phyloP scores from a whole-genome alignment of 1,140 invertebrate species.

The Chironomus striatipennis region DNA sequence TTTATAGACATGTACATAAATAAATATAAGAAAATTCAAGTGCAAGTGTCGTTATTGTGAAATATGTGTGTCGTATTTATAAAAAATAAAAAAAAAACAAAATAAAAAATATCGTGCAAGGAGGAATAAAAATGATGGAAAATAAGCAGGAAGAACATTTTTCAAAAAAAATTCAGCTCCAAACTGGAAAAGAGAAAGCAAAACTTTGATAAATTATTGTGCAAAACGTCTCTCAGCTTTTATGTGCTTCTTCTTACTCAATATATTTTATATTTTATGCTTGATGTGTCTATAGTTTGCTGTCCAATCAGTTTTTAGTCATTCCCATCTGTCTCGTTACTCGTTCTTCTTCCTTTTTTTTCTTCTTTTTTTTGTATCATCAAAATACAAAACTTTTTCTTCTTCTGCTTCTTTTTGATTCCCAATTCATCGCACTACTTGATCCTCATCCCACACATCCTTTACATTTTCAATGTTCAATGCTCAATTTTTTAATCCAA shows the following conservation, averaged over 20 bases:
- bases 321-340: slow-evolving; percentile 18
- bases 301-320: slow-evolving; percentile 21
- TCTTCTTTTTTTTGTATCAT: background rate
- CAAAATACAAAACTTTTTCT: background rate
- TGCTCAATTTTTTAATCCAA: too few species aligned
- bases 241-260: background rate
- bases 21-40: slow-evolving; percentile 8
- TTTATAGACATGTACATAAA: background rate
- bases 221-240: too few species aligned
- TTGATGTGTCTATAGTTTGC: background rate
- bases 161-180: background rate
- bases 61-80: background rate
- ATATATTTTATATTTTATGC: background rate
- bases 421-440: too few species aligned
- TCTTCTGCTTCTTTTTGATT: background rate
- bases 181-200: background rate
- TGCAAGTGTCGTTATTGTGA: slow-evolving; percentile 12
- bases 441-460: too few species aligned
- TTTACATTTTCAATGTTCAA: too few species aligned
- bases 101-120: background rate
- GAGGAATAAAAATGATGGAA: background rate
- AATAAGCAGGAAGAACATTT: background rate
- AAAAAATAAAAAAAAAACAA: too few species aligned
- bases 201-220: slow-evolving; percentile 24
- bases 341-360: background rate